Evolutionary conservation across 2,797 vertebrate species (phyloP).

Genomic region (Gadopsis marmoratus): DNA sequence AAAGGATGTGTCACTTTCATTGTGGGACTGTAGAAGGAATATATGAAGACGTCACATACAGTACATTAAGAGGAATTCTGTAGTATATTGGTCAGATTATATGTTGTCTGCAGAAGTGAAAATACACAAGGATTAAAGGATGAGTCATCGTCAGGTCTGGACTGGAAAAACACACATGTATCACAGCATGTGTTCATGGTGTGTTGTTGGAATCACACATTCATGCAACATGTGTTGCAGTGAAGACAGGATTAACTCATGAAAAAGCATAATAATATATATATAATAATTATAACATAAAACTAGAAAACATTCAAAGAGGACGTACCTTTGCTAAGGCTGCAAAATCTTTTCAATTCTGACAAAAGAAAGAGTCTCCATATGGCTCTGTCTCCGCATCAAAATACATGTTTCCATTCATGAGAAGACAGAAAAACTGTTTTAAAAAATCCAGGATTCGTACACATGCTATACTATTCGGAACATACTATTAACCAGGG

Average conservation of each 20-base stretch:
- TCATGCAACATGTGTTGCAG: background rate
- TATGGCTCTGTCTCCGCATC: background rate
- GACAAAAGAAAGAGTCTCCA: background rate
- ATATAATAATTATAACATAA: background rate
- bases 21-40: background rate
- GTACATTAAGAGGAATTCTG: background rate
- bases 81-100: background rate
- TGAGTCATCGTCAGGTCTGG: slow-evolving; percentile 20
- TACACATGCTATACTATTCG: no score
- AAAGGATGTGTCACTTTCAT: slow-evolving; percentile 23
- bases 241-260: background rate
- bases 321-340: background rate
- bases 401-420: background rate
- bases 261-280: background rate
- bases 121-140: slow-evolving; percentile 24
- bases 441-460: background rate
- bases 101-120: slow-evolving; percentile 5
- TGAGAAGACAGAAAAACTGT: background rate
- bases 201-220: slow-evolving; percentile 1
- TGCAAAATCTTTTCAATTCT: background rate
- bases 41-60: background rate
- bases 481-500: no score
- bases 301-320: background rate
- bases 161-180: background rate
- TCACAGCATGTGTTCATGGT: slow-evolving; percentile 2